Percentiles rank a stretch among this genome's conserved stretches.
Conservation (phyloP, 2,797 vertebrate genomes). For the Anguilla anguilla region DNA sequence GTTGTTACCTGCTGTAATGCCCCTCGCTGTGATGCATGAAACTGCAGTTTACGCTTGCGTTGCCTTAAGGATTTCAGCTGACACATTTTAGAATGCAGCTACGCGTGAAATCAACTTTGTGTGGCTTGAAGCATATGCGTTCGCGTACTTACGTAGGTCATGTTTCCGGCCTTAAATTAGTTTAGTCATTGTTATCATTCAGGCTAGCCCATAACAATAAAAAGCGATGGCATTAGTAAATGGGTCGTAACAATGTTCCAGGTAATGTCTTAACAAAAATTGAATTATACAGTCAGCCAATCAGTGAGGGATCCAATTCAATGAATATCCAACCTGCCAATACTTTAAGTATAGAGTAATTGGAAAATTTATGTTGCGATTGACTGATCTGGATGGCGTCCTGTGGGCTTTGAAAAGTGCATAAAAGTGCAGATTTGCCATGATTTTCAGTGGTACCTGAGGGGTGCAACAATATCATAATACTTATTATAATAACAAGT, state of each 20-base stretch:
- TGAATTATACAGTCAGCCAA: neutral
- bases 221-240: neutral
- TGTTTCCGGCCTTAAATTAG: too few relatives aligned
- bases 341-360: neutral
- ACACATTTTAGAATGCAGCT: too few relatives aligned
- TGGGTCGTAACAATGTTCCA: neutral
- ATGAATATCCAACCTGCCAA: neutral
- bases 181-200: conserved; percentile 2
- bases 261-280: neutral
- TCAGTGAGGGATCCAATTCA: conserved; percentile 3
- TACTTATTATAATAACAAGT: too few relatives aligned
- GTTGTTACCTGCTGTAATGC: too few relatives aligned
- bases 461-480: neutral
- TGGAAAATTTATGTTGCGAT: neutral
- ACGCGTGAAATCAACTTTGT: too few relatives aligned
- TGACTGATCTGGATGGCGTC: neutral
- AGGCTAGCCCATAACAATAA: neutral
- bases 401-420: neutral
- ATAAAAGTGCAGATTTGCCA: neutral
- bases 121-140: too few relatives aligned
- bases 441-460: neutral
- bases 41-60: too few relatives aligned
- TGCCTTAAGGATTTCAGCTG: too few relatives aligned
- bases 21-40: too few relatives aligned
- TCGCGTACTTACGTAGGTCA: too few relatives aligned